phyloP scores from a whole-genome alignment of 2,888 invertebrate species.

The Nomada goodeniana region DNA sequence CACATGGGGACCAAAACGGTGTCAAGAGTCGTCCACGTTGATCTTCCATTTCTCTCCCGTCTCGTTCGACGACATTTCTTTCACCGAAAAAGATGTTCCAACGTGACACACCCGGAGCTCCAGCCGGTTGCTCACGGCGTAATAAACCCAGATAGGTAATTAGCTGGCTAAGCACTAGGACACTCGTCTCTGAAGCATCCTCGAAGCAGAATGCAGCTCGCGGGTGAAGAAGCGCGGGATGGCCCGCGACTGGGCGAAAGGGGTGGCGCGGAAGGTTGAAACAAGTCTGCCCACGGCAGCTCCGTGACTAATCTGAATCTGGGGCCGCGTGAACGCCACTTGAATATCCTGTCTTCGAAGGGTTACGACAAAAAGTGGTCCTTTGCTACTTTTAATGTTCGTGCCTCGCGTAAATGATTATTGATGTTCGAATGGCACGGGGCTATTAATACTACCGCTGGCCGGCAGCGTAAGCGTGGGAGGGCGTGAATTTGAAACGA shows the following conservation, averaged over 20 bases:
- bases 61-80: constrained; percentile 12
- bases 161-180: constrained; percentile 70
- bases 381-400: constrained; percentile 14
- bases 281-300: constrained; percentile 45
- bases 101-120: constrained; percentile 26
- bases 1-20: constrained; percentile 23
- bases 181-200: constrained; percentile 43
- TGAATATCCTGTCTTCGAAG: constrained; percentile 44
- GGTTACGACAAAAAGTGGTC: constrained; percentile 25
- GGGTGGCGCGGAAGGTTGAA: constrained; percentile 1
- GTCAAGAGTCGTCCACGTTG: constrained; percentile 48
- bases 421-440: constrained; percentile 20
- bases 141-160: constrained; percentile 63
- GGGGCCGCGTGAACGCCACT: constrained; percentile 54
- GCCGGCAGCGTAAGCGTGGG: no score
- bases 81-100: constrained; percentile 19
- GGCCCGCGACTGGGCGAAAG: neutral
- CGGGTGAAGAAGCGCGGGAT: constrained; percentile 36
- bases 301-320: constrained; percentile 70
- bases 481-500: no score
- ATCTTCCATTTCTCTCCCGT: constrained; percentile 2
- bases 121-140: constrained; percentile 4
- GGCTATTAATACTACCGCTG: constrained; percentile 51
- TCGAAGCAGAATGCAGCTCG: constrained; percentile 53
- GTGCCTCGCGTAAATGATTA: neutral